phyloP scores from a whole-genome alignment of 2,888 invertebrate species.

The Drosophila stalkeri region DNA sequence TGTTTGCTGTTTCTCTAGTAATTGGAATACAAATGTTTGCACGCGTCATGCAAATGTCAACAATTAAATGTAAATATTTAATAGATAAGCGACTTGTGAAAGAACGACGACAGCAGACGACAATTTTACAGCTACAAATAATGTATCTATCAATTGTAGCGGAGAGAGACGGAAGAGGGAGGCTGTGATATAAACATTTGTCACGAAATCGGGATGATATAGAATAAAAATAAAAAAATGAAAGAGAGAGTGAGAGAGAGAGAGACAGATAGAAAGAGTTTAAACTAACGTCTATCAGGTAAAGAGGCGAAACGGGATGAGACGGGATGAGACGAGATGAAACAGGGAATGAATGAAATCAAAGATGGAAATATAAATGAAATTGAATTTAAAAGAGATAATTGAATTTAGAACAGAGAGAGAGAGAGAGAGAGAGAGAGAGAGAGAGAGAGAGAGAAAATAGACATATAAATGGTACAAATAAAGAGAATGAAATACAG shows the following conservation, averaged over 20 bases:
- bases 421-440: too few species aligned
- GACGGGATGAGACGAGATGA: background rate
- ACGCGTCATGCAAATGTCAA: constrained; percentile 41
- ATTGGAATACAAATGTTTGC: constrained; percentile 50
- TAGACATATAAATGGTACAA: too few species aligned
- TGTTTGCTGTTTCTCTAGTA: constrained; percentile 19
- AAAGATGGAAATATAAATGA: background rate
- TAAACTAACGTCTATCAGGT: background rate
- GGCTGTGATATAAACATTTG: background rate
- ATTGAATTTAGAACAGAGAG: background rate
- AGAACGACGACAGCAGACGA: constrained; percentile 1
- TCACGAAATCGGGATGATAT: background rate
- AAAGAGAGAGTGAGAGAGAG: background rate
- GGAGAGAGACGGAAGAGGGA: background rate
- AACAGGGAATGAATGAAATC: background rate
- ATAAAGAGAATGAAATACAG: background rate
- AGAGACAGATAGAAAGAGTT: background rate
- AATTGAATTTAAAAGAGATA: background rate
- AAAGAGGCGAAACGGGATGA: background rate
- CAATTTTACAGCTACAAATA: constrained; percentile 13
- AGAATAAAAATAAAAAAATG: background rate
- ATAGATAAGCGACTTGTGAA: constrained; percentile 35
- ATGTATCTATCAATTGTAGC: constrained; percentile 11
- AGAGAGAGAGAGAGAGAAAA: too few species aligned
- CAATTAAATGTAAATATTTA: constrained; percentile 36